Percentiles rank a stretch among this genome's conserved stretches.
Evolutionary conservation across 2,888 invertebrate species (phyloP).

Genomic region (Meloe dianella): DNA sequence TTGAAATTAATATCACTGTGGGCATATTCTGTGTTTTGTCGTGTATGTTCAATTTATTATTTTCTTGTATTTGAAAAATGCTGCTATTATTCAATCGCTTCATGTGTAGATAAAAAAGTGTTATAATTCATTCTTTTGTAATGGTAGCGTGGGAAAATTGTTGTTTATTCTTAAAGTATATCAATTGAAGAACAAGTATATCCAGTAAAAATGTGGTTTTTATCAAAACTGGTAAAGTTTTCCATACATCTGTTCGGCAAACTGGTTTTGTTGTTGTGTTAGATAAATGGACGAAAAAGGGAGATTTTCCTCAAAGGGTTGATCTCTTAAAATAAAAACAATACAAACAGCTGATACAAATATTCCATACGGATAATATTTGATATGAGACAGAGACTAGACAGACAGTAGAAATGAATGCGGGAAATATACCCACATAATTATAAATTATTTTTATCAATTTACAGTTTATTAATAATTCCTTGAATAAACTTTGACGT

Average conservation of each 20-base stretch:
- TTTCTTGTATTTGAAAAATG: too few relatives aligned
- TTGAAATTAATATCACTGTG: too few relatives aligned
- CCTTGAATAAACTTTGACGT: neutral
- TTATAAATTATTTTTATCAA: neutral
- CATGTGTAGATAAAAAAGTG: neutral
- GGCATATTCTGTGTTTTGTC: too few relatives aligned
- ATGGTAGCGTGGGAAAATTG: neutral
- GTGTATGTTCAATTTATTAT: too few relatives aligned
- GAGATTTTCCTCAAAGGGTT: neutral
- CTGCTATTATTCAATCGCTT: too few relatives aligned
- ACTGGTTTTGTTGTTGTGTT: neutral
- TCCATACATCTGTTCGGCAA: neutral
- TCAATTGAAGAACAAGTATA: neutral
- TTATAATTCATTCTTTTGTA: neutral
- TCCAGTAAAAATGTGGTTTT: conserved; percentile 7
- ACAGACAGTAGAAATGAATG: neutral
- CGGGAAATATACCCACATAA: conserved; percentile 10
- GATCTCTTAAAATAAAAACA: too few relatives aligned
- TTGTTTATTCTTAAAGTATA: neutral
- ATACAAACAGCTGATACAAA: too few relatives aligned
- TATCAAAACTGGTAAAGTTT: neutral
- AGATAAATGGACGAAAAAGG: neutral
- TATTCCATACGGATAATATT: too few relatives aligned
- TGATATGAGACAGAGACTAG: too few relatives aligned
- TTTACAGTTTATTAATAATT: neutral